These are phyloP conservation scores for Poeciliopsis turneri DNA, from an alignment of 2,797 vertebrate genomes.

Conservation along the genomic window DNA sequence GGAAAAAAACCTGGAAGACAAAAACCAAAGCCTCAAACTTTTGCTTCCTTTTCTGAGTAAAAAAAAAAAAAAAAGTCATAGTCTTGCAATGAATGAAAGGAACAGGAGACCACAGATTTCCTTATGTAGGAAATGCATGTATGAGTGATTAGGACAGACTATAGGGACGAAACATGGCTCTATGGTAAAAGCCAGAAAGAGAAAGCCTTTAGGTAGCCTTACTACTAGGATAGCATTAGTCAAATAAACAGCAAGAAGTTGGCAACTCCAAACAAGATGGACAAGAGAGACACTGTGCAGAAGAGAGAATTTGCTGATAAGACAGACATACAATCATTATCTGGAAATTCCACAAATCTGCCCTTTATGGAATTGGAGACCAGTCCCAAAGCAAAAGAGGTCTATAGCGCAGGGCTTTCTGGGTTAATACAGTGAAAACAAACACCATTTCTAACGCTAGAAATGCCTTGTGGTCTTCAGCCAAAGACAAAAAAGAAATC, in stretches of 20 bases:
- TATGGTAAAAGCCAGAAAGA: background rate
- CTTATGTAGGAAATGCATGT: slow-evolving; percentile 58
- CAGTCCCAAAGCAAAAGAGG: no score
- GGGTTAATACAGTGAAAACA: no score
- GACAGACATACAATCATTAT: background rate
- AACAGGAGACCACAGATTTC: slow-evolving; percentile 69
- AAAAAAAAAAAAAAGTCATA: slow-evolving; percentile 13
- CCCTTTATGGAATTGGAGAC: background rate
- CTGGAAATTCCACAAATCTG: background rate
- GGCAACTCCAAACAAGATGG: background rate
- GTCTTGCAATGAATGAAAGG: slow-evolving; percentile 44
- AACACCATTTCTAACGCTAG: no score
- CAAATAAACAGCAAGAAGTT: background rate
- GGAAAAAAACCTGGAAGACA: slow-evolving; percentile 59
- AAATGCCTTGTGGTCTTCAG: no score
- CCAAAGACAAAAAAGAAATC: no score
- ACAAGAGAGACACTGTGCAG: background rate
- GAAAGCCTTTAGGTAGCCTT: background rate
- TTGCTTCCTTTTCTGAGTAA: slow-evolving; percentile 49
- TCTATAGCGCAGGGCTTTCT: no score
- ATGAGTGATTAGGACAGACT: slow-evolving; percentile 7
- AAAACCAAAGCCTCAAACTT: slow-evolving; percentile 45
- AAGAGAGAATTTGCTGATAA: background rate
- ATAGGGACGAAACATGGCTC: slow-evolving; percentile 26
- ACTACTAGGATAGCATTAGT: background rate